A percentile compares a stretch with the other conserved stretches of the same genome.
Conservation (phyloP, 2,797 vertebrate species). For the Lateolabrax maculatus region DNA sequence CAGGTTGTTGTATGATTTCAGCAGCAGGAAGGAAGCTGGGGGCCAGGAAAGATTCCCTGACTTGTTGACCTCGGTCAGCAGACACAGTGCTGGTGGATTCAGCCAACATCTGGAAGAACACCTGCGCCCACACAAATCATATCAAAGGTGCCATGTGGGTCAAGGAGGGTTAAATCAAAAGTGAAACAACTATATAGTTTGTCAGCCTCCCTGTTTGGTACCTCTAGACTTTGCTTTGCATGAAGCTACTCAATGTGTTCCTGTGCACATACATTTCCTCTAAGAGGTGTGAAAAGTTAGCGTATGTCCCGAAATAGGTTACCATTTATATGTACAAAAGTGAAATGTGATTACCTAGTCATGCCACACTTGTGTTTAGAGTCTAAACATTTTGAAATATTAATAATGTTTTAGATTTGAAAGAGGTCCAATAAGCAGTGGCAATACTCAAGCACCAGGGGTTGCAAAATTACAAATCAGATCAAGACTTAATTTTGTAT, state of each 20-base stretch:
- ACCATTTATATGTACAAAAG: neutral
- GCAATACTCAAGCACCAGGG: neutral
- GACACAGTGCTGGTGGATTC: slow-evolving; percentile 17
- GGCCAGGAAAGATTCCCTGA: slow-evolving; percentile 25
- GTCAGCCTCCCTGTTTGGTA: neutral
- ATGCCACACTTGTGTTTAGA: neutral
- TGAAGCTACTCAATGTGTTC: neutral
- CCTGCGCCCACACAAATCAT: slow-evolving; percentile 36
- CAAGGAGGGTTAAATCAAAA: slow-evolving; percentile 9
- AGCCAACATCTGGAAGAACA: slow-evolving; percentile 53
- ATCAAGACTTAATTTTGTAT: neutral
- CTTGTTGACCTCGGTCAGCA: slow-evolving; percentile 50
- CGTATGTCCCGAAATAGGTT: neutral
- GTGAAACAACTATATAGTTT: slow-evolving; percentile 19
- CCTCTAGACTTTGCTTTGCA: neutral
- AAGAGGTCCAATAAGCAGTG: neutral
- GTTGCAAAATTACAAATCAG: neutral
- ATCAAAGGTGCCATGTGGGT: slow-evolving; percentile 29
- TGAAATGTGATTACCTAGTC: neutral
- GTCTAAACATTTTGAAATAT: neutral
- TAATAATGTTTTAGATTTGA: neutral
- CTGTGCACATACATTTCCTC: neutral
- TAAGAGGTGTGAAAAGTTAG: slow-evolving; percentile 9
- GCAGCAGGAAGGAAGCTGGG: slow-evolving; percentile 31
- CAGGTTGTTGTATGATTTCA: slow-evolving; percentile 22